Base-by-base conservation (phyloP, 1,140 invertebrate species). In the Subanguina moxae region DNA sequence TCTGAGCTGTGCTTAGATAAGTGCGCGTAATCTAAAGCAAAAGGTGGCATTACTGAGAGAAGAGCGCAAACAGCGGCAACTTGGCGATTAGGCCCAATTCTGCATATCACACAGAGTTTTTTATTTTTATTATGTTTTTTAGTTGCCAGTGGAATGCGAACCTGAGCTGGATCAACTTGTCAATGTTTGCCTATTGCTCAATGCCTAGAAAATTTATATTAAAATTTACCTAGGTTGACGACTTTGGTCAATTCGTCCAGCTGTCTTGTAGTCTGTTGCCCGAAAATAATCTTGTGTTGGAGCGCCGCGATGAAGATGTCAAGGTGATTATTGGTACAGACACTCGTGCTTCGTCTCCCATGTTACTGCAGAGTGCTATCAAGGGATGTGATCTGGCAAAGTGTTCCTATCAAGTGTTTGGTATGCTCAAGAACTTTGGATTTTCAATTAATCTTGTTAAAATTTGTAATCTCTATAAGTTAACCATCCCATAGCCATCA, bases 361-460 rank as follows among this genome's bases (percentile, higher is more conserved):
- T 1, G 1, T 52, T 75, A 8, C 66, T 68, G 3, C 61, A 61
- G 13, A 65, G 64, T 21, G 76, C 65, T 0, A 42, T 67, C 23
- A 42, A 65, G 15, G 70, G 59, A 15, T 61, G 71, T 43, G 42
- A 30, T 25, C 45, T 23, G 5, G 63, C 63, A 23, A 19, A 32
- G 21, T 21, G 21, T 5, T 21, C 13, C 23, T 48, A 38, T n/a
- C 21, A 57, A n/a, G 46, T 65, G 13, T 46, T 27, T 1, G n/a
- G 19, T 57, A 65, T 15, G 43, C 23, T 63, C 17, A n/a, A 25
- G 21, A n/a, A n/a, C 23, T 25, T 69, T 62, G 71, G 11, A 38
- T 38, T 38, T 38, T 38, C 32, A 85, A 86, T 84, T 17, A 61
- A 93, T 11, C 86, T n/a, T n/a, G n/a, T n/a, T n/a, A n/a, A n/a